A percentile compares a stretch with the other conserved stretches of the same genome.
These are phyloP conservation scores for Leuciscus waleckii DNA, from an alignment of 2,797 vertebrate genomes.

Conservation along the genomic window DNA sequence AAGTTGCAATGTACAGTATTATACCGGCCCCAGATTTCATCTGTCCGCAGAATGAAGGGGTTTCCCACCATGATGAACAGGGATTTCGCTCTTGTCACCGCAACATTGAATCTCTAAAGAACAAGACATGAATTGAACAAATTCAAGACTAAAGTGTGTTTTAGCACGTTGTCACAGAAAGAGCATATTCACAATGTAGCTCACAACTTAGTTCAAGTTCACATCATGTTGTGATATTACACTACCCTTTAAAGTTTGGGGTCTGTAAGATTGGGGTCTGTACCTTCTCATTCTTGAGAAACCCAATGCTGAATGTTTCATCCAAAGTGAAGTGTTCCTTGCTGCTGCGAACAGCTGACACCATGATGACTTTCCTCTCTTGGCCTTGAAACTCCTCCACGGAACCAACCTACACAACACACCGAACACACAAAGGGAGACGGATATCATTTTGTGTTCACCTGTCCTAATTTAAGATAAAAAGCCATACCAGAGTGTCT, in stretches of 20 bases:
- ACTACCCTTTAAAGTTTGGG: not conserved
- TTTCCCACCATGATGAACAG: constrained; percentile 93
- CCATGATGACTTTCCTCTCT: constrained; percentile 87
- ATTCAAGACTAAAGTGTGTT: not conserved
- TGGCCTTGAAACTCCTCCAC: constrained; percentile 98
- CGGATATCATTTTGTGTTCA: not conserved
- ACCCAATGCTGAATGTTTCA: constrained; percentile 86
- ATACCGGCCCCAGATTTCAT: constrained; percentile 86
- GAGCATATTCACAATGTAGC: not conserved
- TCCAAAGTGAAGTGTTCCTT: constrained; percentile 75
- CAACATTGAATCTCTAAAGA: constrained; percentile 91
- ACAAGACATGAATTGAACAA: not conserved
- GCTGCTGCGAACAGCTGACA: constrained; percentile 91
- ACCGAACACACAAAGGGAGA: constrained; percentile 7
- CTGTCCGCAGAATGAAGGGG: constrained; percentile 81
- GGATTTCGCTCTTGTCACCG: constrained; percentile 91
- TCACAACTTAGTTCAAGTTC: not conserved
- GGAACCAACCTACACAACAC: constrained; percentile 84
- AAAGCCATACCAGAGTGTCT: not conserved
- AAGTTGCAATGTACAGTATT: constrained; percentile 36
- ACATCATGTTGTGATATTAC: not conserved
- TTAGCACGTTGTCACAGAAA: not conserved
- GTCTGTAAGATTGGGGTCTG: too few species aligned
- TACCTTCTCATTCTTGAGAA: constrained; percentile 93
- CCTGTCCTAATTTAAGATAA: not conserved